These are phyloP conservation scores for Megalonaias nervosa DNA, from an alignment of 1,140 invertebrate species.

Conservation along the genomic window DNA sequence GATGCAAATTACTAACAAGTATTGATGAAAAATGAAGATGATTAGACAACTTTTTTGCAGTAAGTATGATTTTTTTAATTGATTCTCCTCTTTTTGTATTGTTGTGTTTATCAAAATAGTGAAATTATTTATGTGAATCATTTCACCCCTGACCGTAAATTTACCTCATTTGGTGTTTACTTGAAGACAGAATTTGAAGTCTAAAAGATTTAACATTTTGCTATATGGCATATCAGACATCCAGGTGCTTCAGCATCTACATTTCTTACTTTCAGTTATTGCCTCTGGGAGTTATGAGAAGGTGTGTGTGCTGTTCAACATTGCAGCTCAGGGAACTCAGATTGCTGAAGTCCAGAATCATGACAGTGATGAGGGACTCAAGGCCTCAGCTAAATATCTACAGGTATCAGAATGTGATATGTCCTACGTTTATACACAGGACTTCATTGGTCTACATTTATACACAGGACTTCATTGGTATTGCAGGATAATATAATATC, in stretches of 20 bases:
- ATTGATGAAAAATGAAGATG: no score
- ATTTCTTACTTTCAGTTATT: slow-evolving; percentile 63
- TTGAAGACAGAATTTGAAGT: background rate
- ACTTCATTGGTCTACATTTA: no score
- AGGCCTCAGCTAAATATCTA: slow-evolving; percentile 92
- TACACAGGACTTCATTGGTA: no score
- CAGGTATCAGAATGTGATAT: slow-evolving; percentile 76
- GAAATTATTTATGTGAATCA: background rate
- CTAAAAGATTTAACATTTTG: background rate
- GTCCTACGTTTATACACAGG: no score
- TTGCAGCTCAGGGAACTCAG: slow-evolving; percentile 93
- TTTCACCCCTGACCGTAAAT: background rate
- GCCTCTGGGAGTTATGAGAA: slow-evolving; percentile 92
- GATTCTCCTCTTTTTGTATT: no score
- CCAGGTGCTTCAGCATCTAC: background rate
- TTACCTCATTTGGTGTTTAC: slow-evolving; percentile 9
- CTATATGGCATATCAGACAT: background rate
- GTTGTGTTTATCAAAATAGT: no score
- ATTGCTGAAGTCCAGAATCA: slow-evolving; percentile 89
- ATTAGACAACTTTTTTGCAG: no score
- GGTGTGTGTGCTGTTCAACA: slow-evolving; percentile 97
- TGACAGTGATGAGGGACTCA: slow-evolving; percentile 94
- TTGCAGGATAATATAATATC: slow-evolving; percentile 71
- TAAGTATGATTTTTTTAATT: no score
- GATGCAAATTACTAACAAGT: no score